Evolutionary conservation across 2,113 vertebrate genomes (phyloP).

Genomic region (Seriola aureovittata): DNA sequence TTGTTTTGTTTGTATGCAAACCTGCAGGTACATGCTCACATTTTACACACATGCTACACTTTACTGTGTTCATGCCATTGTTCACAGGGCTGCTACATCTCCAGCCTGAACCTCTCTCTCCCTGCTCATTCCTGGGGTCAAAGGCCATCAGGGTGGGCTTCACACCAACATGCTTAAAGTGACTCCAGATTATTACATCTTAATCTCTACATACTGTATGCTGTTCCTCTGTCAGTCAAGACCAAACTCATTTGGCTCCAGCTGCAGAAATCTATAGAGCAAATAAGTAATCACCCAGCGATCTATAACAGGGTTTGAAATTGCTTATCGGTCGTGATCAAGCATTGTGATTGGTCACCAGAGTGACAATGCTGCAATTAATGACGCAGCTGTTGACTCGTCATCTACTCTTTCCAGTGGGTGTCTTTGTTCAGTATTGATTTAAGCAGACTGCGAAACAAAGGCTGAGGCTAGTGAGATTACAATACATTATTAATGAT

Average conservation of each 20-base stretch:
- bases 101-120: background rate
- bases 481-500: conserved; percentile 56
- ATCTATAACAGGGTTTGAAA: conserved; percentile 6
- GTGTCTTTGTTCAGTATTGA: conserved; percentile 60
- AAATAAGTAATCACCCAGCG: background rate
- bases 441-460: conserved; percentile 48
- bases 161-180: conserved; percentile 3
- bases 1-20: conserved; percentile 35
- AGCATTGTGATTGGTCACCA: background rate
- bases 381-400: conserved; percentile 9
- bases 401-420: conserved; percentile 17
- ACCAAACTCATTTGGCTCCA: background rate
- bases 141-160: conserved; percentile 25
- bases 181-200: background rate
- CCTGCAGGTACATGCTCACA: background rate
- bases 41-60: conserved; percentile 43
- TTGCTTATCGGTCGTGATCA: background rate
- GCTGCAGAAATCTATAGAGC: background rate
- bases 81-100: conserved; percentile 32
- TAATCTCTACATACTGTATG: too few species aligned
- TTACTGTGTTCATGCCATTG: conserved; percentile 34
- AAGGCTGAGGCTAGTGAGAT: conserved; percentile 22
- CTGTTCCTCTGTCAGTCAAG: background rate
- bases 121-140: conserved; percentile 1
- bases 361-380: conserved; percentile 2